Percentiles rank a stretch among this genome's conserved stretches.
phyloP scores from a whole-genome alignment of 2,797 vertebrate species.

The Pipistrellus kuhlii region DNA sequence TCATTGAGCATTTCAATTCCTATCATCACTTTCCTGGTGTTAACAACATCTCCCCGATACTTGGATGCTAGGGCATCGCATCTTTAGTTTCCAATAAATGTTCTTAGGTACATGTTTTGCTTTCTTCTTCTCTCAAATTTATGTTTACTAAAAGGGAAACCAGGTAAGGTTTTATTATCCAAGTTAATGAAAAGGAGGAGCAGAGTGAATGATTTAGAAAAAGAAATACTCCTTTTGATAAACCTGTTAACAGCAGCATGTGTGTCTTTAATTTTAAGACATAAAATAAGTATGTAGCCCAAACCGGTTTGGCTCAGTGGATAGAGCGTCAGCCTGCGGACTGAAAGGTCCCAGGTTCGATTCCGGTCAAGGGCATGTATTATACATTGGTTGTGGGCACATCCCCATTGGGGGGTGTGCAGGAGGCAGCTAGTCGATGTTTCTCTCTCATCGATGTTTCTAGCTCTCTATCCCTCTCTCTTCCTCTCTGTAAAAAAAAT shows the following conservation, averaged over 20 bases:
- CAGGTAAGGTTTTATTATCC: conserved; percentile 29
- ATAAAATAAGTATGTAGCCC: conserved; percentile 52
- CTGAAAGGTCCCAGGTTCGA: too few species aligned
- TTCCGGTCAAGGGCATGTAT: too few species aligned
- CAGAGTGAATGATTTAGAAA: conserved; percentile 53
- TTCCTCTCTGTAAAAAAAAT: too few species aligned
- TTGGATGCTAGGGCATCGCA: neutral
- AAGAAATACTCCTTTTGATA: conserved; percentile 61
- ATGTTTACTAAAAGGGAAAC: conserved; percentile 10
- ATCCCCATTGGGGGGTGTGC: too few species aligned
- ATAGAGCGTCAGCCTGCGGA: too few species aligned
- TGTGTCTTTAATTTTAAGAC: conserved; percentile 67
- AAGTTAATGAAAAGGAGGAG: conserved; percentile 40
- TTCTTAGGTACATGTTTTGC: neutral
- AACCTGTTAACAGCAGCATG: neutral
- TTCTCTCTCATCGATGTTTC: too few species aligned
- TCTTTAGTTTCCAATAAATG: neutral
- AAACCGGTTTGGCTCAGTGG: too few species aligned
- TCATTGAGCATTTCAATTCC: neutral
- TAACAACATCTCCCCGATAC: neutral
- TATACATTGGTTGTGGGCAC: too few species aligned
- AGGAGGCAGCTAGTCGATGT: too few species aligned
- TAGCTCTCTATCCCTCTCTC: too few species aligned
- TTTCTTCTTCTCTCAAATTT: conserved; percentile 42
- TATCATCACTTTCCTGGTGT: neutral